Conservation (phyloP, 1,140 invertebrate species). For the Paraescarpia echinospica region DNA sequence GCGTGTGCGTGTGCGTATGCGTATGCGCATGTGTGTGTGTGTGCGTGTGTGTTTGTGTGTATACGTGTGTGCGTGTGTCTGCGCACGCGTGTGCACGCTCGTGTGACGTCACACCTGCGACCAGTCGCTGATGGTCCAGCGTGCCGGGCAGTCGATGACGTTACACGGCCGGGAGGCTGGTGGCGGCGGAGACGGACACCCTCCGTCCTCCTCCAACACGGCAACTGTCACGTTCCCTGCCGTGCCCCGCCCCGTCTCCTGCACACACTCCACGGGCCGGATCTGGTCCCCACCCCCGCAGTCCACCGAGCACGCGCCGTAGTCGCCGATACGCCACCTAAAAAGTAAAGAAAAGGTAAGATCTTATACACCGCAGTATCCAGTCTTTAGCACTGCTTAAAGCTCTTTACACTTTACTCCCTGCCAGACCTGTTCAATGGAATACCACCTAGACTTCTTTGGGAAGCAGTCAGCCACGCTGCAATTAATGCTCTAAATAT, state of each 20-base stretch:
- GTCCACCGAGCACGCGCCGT: slow-evolving; percentile 74
- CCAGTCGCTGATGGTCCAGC: slow-evolving; percentile 84
- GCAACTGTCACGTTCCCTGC: neutral
- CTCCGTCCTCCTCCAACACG: slow-evolving; percentile 64
- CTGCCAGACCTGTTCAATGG: too few relatives aligned
- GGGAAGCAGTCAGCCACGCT: too few relatives aligned
- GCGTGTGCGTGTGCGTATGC: too few relatives aligned
- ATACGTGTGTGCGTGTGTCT: neutral
- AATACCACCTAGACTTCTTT: too few relatives aligned
- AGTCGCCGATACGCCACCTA: slow-evolving; percentile 78
- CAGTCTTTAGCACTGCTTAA: too few relatives aligned
- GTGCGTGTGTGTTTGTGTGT: too few relatives aligned
- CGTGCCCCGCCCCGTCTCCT: slow-evolving; percentile 55
- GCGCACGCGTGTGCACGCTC: neutral
- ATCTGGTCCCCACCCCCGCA: slow-evolving; percentile 74
- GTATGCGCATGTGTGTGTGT: too few relatives aligned
- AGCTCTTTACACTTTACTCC: too few relatives aligned
- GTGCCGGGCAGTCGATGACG: slow-evolving; percentile 73
- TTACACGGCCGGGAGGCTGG: slow-evolving; percentile 58
- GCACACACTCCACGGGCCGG: slow-evolving; percentile 73
- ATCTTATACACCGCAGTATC: too few relatives aligned
- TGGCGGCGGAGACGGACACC: slow-evolving; percentile 71
- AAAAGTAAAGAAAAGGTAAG: too few relatives aligned
- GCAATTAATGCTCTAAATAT: too few relatives aligned
- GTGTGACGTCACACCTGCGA: slow-evolving; percentile 68